Conservation (phyloP, 2,888 invertebrate species). For the Lobophora halterata region DNA sequence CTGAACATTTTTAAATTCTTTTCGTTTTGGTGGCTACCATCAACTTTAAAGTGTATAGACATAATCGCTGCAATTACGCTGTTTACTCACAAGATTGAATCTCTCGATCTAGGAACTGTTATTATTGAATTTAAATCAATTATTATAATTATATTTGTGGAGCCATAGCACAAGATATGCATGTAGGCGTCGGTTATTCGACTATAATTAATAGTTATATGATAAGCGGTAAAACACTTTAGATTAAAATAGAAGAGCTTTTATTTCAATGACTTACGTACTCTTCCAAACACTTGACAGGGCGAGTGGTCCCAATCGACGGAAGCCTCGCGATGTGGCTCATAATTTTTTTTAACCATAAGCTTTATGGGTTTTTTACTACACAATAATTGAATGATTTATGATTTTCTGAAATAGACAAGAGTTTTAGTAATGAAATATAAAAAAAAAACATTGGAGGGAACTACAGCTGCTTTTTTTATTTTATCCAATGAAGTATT, state of each 20-base stretch:
- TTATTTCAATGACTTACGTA: conserved; percentile 48
- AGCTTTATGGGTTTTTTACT: conserved; percentile 4
- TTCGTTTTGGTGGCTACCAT: conserved; percentile 4
- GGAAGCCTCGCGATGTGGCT: too few relatives aligned
- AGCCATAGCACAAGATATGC: conserved; percentile 36
- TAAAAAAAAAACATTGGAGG: too few relatives aligned
- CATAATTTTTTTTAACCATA: conserved; percentile 7
- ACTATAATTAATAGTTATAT: conserved; percentile 66
- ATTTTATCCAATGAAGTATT: too few relatives aligned
- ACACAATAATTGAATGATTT: conserved; percentile 11
- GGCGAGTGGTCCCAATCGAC: too few relatives aligned
- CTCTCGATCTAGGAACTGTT: conserved; percentile 53
- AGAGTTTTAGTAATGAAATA: conserved; percentile 5
- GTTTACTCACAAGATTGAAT: conserved; percentile 60
- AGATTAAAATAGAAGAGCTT: conserved; percentile 67
- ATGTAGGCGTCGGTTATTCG: conserved; percentile 62
- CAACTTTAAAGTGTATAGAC: conserved; percentile 24
- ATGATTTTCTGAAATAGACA: conserved; percentile 9
- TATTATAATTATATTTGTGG: conserved; percentile 70
- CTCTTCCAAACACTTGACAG: conserved; percentile 33
- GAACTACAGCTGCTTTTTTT: too few relatives aligned
- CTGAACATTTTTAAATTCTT: conserved; percentile 1
- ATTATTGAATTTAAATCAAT: conserved; percentile 78
- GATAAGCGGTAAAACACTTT: conserved; percentile 74
- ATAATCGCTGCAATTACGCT: conserved; percentile 47